phyloP scores from a whole-genome alignment of 1,140 invertebrate species.

The Papilio aristodemus region DNA sequence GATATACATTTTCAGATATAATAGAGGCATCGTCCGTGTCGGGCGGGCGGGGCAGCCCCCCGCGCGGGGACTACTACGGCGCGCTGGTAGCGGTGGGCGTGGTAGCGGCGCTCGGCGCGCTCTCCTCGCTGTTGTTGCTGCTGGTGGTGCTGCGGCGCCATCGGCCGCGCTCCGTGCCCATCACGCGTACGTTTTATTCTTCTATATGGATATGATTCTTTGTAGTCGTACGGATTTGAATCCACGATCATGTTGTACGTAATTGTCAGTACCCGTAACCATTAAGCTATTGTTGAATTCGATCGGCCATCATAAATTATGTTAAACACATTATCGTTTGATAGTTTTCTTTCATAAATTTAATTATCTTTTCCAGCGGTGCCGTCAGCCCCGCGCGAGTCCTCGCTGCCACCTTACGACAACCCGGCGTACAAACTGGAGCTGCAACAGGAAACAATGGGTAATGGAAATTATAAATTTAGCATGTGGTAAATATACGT shows the following conservation, averaged over 20 bases:
- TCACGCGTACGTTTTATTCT: slow-evolving; percentile 77
- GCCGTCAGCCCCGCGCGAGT: slow-evolving; percentile 83
- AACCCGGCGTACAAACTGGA: slow-evolving; percentile 97
- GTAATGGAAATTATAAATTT: slow-evolving; percentile 76
- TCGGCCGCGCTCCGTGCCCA: slow-evolving; percentile 84
- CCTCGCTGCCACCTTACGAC: slow-evolving; percentile 91
- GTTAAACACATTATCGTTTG: too few relatives aligned
- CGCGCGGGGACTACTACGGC: slow-evolving; percentile 89
- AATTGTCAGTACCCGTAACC: too few relatives aligned
- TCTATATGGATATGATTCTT: neutral
- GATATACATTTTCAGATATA: slow-evolving; percentile 47
- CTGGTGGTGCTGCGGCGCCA: slow-evolving; percentile 90
- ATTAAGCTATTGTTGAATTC: too few relatives aligned
- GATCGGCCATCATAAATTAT: too few relatives aligned
- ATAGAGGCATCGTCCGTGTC: slow-evolving; percentile 64
- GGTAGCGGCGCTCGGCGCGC: slow-evolving; percentile 89
- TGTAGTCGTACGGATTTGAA: too few relatives aligned
- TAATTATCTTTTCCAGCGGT: slow-evolving; percentile 54
- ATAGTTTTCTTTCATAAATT: slow-evolving; percentile 37
- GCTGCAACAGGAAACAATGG: slow-evolving; percentile 94
- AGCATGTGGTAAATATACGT: slow-evolving; percentile 29
- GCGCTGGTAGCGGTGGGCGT: slow-evolving; percentile 93
- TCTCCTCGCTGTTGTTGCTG: slow-evolving; percentile 89
- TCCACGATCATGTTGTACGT: too few relatives aligned
- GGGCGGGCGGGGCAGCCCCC: slow-evolving; percentile 44